These are phyloP conservation scores for Lagopus leucura DNA, from an alignment of 2,113 vertebrate genomes.

Conservation along the genomic window DNA sequence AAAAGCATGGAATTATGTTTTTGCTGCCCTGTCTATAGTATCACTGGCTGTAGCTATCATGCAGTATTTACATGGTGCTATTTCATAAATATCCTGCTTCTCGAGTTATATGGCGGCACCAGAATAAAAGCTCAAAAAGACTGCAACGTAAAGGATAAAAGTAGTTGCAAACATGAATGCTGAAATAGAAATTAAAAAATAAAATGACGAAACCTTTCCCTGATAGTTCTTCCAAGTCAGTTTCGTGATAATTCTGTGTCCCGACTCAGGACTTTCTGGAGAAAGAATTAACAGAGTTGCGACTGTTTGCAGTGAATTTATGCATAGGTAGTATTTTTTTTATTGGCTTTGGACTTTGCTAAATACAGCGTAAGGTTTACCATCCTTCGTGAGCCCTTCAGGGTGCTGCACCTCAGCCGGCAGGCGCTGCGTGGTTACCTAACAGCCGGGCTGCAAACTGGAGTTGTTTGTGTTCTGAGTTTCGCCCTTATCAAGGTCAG, in stretches of 20 bases:
- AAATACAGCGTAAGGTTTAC: neutral
- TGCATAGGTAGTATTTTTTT: neutral
- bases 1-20: neutral
- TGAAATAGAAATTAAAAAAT: neutral
- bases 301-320: neutral
- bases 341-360: neutral
- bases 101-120: neutral
- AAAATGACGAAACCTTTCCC: neutral
- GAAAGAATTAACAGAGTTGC: conserved; percentile 13
- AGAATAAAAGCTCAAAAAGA: neutral
- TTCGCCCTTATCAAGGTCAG: conserved; percentile 31
- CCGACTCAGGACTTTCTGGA: neutral
- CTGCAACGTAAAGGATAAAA: neutral
- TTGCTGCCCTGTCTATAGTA: neutral
- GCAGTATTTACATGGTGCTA: fast-evolving
- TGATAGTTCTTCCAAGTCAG: neutral
- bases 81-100: neutral
- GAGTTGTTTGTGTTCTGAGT: conserved; percentile 1
- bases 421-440: neutral
- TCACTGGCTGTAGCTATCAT: neutral
- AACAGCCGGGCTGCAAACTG: neutral
- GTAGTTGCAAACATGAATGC: neutral
- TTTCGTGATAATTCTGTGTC: neutral
- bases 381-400: neutral
- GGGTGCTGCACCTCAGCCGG: neutral